Percentiles rank a stretch among this genome's conserved stretches.
Conservation (phyloP, 2,888 invertebrate genomes). For the Gandaritis pyraliata region DNA sequence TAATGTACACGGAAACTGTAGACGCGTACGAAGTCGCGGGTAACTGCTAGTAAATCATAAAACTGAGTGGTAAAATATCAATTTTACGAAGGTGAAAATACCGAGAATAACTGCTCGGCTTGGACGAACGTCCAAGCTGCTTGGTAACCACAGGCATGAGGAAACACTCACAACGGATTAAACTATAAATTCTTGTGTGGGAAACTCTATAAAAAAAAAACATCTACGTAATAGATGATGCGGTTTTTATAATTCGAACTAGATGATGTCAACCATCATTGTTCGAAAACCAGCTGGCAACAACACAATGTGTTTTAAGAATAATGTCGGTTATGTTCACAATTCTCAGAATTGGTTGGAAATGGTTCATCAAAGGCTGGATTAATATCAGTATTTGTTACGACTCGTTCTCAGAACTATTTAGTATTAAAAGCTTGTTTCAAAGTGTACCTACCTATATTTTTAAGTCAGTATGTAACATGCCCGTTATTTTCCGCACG, state of each 20-base stretch:
- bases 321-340: not conserved
- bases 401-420: not conserved
- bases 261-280: slow-evolving; percentile 13
- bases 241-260: slow-evolving; percentile 8
- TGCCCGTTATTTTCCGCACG: no score
- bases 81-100: slow-evolving; percentile 15
- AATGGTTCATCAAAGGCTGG: slow-evolving; percentile 20
- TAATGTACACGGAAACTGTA: no score
- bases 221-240: slow-evolving; percentile 17
- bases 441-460: not conserved
- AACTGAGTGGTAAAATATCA: not conserved
- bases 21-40: no score
- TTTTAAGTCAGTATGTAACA: no score
- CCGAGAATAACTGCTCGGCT: slow-evolving; percentile 13
- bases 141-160: slow-evolving; percentile 8
- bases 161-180: slow-evolving; percentile 17
- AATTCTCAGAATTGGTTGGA: slow-evolving; percentile 14
- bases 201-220: slow-evolving; percentile 30
- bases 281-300: slow-evolving; percentile 13
- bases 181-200: slow-evolving; percentile 30
- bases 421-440: slow-evolving; percentile 1
- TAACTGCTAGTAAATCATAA: no score
- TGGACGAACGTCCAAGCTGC: no score
- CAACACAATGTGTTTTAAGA: not conserved
- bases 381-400: slow-evolving; percentile 5